These are phyloP conservation scores for Tetraneura akinire DNA, from an alignment of 1,140 invertebrate genomes.

Conservation along the genomic window DNA sequence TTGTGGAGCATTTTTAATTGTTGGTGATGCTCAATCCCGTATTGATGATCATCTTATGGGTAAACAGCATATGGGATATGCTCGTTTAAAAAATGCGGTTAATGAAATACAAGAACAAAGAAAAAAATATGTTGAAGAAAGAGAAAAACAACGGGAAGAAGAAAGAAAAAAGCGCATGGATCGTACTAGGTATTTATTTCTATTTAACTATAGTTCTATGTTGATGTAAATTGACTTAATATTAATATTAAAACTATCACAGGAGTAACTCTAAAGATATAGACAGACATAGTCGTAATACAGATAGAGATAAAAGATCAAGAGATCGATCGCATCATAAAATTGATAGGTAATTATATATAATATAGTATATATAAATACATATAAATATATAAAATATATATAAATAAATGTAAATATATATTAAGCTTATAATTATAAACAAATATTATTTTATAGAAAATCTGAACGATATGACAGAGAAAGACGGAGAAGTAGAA, in stretches of 20 bases:
- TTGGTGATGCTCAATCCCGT: slow-evolving; percentile 96
- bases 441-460: slow-evolving; percentile 15
- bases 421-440: no score
- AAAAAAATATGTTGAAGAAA: slow-evolving; percentile 51
- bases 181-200: slow-evolving; percentile 24
- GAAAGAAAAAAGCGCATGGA: slow-evolving; percentile 42
- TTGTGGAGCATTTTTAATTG: slow-evolving; percentile 96
- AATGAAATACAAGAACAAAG: slow-evolving; percentile 62
- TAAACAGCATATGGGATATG: slow-evolving; percentile 95
- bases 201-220: no score
- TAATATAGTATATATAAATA: no score
- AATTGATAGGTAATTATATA: slow-evolving; percentile 31
- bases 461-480: slow-evolving; percentile 40
- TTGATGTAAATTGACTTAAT: neutral
- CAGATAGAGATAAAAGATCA: slow-evolving; percentile 35
- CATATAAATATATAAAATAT: no score
- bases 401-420: no score
- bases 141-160: slow-evolving; percentile 45
- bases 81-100: slow-evolving; percentile 68
- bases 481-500: slow-evolving; percentile 36
- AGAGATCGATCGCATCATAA: slow-evolving; percentile 28
- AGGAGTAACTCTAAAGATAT: slow-evolving; percentile 40
- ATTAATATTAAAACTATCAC: neutral
- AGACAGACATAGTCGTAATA: slow-evolving; percentile 32
- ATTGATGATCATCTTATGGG: slow-evolving; percentile 98